Evolutionary conservation across 1,140 invertebrate species (phyloP).

Genomic region (Delia radicum): DNA sequence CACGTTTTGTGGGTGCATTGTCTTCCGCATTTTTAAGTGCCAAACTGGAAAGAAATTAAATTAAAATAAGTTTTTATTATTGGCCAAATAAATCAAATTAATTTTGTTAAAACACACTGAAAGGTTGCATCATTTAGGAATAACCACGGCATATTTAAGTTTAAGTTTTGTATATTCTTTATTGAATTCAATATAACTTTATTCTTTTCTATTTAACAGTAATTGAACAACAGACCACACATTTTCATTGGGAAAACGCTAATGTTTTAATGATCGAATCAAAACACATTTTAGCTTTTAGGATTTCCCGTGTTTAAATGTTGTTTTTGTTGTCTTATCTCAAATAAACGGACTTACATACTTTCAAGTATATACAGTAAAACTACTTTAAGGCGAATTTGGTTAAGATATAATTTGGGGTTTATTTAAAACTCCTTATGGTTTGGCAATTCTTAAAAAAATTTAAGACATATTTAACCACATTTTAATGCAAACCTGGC

Average conservation of each 20-base stretch:
- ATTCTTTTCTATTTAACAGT: too few relatives aligned
- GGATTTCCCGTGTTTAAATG: neutral
- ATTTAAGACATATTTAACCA: too few relatives aligned
- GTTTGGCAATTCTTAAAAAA: too few relatives aligned
- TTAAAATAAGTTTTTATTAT: neutral
- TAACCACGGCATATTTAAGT: neutral
- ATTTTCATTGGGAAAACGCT: neutral
- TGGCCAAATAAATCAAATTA: neutral
- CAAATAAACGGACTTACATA: neutral
- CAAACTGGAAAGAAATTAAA: conserved; percentile 57
- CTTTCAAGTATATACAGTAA: too few relatives aligned
- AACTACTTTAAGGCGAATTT: too few relatives aligned
- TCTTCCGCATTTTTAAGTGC: conserved; percentile 66
- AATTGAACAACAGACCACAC: neutral
- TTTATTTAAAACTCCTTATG: too few relatives aligned
- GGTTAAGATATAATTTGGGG: too few relatives aligned
- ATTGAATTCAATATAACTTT: neutral
- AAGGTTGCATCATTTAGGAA: neutral
- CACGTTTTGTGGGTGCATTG: conserved; percentile 64
- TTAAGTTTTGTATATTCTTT: neutral
- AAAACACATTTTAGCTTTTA: conserved; percentile 20
- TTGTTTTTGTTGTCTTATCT: neutral
- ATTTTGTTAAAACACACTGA: neutral
- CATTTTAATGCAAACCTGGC: too few relatives aligned
- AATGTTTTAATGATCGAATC: neutral